These are phyloP conservation scores for Eulemur macaco DNA, from an alignment of 2,113 vertebrate genomes.

Conservation along the genomic window DNA sequence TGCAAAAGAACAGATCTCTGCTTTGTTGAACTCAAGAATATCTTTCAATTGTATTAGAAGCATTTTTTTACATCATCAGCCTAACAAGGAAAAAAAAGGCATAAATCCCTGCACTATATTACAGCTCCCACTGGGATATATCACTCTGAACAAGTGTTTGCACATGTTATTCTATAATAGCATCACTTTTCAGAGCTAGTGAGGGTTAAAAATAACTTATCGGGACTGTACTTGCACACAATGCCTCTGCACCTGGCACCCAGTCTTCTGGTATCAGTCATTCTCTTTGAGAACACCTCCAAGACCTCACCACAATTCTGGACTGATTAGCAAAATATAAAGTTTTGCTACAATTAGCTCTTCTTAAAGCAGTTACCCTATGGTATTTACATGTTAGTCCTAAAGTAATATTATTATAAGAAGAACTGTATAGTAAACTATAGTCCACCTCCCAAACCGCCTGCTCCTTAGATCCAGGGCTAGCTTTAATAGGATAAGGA, in stretches of 20 bases:
- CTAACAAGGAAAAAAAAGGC: neutral
- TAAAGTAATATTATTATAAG: neutral
- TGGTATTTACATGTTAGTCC: neutral
- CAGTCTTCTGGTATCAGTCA: constrained; percentile 45
- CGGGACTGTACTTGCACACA: constrained; percentile 58
- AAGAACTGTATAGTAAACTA: neutral
- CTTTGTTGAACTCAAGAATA: constrained; percentile 39
- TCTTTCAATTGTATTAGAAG: constrained; percentile 42
- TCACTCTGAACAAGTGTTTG: constrained; percentile 65
- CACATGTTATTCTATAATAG: constrained; percentile 51
- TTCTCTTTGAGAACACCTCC: constrained; percentile 54
- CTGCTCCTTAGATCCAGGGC: neutral
- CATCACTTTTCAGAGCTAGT: constrained; percentile 69
- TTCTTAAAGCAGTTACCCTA: neutral
- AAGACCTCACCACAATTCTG: neutral
- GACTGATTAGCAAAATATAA: constrained; percentile 47
- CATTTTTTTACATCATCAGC: constrained; percentile 65
- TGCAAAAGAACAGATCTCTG: constrained; percentile 26
- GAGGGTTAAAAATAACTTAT: constrained; percentile 78
- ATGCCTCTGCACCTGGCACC: constrained; percentile 73
- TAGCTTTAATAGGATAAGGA: neutral
- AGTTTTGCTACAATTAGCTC: neutral
- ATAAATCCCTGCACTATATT: constrained; percentile 43
- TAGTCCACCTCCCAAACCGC: neutral
- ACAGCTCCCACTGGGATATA: constrained; percentile 63